These are phyloP conservation scores for Sphaeridia pumilis DNA, from an alignment of 2,888 invertebrate species.

Conservation along the genomic window DNA sequence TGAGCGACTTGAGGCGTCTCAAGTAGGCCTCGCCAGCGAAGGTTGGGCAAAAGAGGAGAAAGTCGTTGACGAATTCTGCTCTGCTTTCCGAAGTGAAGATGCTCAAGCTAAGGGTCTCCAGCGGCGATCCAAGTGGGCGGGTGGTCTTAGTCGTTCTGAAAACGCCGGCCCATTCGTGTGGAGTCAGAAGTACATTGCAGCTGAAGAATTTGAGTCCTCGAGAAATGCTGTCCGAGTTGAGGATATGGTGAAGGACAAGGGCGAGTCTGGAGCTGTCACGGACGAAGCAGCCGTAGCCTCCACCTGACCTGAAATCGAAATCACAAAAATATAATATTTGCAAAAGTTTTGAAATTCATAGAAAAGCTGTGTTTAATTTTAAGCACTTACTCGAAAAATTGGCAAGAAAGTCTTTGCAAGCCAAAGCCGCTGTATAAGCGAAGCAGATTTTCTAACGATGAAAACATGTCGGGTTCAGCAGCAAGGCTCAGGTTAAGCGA, in stretches of 20 bases:
- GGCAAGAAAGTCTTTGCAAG: background rate
- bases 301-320: background rate
- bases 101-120: background rate
- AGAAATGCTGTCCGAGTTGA: background rate
- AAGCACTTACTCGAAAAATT: constrained; percentile 1
- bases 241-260: background rate
- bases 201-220: no score
- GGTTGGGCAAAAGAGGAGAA: background rate
- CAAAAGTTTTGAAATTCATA: background rate
- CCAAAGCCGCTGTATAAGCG: background rate
- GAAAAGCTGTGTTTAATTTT: background rate
- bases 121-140: background rate
- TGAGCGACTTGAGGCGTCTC: background rate
- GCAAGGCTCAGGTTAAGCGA: background rate
- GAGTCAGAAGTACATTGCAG: background rate
- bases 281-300: background rate
- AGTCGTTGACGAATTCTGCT: background rate
- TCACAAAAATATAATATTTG: background rate
- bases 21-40: background rate
- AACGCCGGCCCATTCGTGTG: background rate
- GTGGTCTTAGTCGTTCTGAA: background rate
- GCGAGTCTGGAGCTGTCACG: no score
- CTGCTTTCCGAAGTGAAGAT: background rate
- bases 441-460: background rate
- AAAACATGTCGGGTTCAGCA: background rate